Evolutionary conservation across 2,888 invertebrate genomes (phyloP), one percentile per base, ranked within the genome.

Genomic region (Clivina fossor): DNA sequence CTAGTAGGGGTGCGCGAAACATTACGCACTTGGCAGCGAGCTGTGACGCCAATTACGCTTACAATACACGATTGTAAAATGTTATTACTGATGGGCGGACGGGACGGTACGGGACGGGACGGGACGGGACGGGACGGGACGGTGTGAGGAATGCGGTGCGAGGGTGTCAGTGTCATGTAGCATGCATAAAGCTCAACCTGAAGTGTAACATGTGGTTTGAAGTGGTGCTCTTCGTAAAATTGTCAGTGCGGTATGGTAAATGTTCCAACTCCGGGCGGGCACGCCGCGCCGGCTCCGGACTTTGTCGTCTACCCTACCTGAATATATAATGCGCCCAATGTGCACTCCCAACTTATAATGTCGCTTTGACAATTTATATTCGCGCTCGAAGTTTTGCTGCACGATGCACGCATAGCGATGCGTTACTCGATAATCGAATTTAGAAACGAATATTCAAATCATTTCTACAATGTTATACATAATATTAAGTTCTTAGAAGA

Each of bases 191-290:
- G 70, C 66, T 66, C 69, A 69, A 70, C 69, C 71, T 71, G 67
- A 72, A 71, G 68, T 72, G 74, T 74, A 74, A 74, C 74, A 74
- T 74, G 73, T 74, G 74, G 71, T 72, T 71, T 70, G 66, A 74
- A 74, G 71, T 74, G 71, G 74, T 71, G 71, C 71, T 72, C 71
- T 71, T 72, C 72, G 73, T 72, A 74, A 74, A 74, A 71, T 74
- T 74, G 73, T 72, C 72, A 69, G 69, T 69, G 70, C 44, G 43
- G 43, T 19, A 9, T 15, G 11, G 37, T 13, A n/a, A n/a, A n/a
- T n/a, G n/a, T n/a, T n/a, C n/a, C n/a, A n/a, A 16, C 33, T 7
- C 13, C 33, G 38, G 38, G 35, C 35, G 35, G 8, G 35, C 16
- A 35, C 38, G 41, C 22, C 22, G 41, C 44, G 35, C 24, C 24